Percentiles rank a stretch among this genome's conserved stretches.
Conservation (phyloP, 2,113 vertebrate genomes). For the Gambusia affinis region DNA sequence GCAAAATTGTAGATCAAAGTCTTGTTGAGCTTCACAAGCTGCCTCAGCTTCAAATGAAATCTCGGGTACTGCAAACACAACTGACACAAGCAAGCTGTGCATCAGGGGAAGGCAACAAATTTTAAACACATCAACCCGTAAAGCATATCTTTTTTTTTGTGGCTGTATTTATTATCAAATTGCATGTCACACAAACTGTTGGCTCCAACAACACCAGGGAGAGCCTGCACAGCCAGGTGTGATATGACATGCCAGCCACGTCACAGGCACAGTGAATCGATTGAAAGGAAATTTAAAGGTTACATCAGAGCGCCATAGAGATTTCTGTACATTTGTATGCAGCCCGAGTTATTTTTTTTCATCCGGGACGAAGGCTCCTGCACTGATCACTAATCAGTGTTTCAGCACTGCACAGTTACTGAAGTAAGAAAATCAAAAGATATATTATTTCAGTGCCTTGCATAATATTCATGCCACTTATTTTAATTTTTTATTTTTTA, state of each 20-base stretch:
- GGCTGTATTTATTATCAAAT: not conserved
- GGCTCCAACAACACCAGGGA: not conserved
- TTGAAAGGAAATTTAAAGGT: slow-evolving; percentile 17
- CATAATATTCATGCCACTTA: not conserved
- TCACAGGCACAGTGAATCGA: slow-evolving; percentile 13
- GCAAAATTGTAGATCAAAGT: not conserved
- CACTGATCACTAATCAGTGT: slow-evolving; percentile 6
- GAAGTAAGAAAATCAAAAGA: not conserved
- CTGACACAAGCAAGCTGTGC: not conserved
- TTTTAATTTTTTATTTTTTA: not conserved
- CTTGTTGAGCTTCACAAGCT: not conserved
- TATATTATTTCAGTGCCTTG: not conserved
- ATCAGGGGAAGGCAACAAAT: not conserved
- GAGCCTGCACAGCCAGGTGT: slow-evolving; percentile 9
- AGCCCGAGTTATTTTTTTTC: not conserved
- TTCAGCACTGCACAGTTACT: not conserved
- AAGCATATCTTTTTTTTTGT: not conserved
- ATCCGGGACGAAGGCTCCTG: not conserved
- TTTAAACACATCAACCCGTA: not conserved
- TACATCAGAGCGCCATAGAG: slow-evolving; percentile 6
- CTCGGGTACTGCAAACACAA: not conserved
- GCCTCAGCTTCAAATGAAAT: slow-evolving; percentile 1
- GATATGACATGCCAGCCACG: slow-evolving; percentile 12
- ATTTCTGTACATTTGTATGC: slow-evolving; percentile 19
- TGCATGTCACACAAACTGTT: slow-evolving; percentile 1